These are phyloP conservation scores for Alviniconcha marisindica DNA, from an alignment of 1,140 invertebrate genomes.

Conservation along the genomic window DNA sequence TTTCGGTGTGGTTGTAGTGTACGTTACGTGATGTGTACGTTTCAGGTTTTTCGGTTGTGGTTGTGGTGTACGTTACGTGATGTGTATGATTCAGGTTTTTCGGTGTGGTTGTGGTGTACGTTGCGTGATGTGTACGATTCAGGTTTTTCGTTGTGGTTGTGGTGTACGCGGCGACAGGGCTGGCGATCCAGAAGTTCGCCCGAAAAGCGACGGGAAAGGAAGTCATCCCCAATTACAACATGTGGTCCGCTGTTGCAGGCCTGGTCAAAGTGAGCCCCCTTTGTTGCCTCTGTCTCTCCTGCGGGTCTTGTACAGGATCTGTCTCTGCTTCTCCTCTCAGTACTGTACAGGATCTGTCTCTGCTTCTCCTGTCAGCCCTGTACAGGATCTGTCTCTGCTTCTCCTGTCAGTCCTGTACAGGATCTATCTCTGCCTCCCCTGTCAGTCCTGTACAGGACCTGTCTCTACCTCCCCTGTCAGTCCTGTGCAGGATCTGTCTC, in stretches of 20 bases:
- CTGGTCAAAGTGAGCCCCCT: constrained; percentile 42
- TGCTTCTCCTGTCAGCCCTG: not conserved
- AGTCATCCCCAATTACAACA: constrained; percentile 49
- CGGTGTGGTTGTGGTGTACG: too few species aligned
- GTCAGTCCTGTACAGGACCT: too few species aligned
- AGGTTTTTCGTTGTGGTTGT: constrained; percentile 42
- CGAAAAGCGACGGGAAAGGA: constrained; percentile 49
- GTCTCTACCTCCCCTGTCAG: too few species aligned
- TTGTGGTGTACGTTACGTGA: too few species aligned
- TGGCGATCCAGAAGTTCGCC: constrained; percentile 45
- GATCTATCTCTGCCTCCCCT: not conserved
- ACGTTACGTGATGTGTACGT: too few species aligned
- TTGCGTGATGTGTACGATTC: too few species aligned
- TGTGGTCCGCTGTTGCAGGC: constrained; percentile 48
- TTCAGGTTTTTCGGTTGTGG: too few species aligned
- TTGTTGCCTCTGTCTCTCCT: not conserved
- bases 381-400: not conserved
- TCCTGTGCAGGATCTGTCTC: too few species aligned
- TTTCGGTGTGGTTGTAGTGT: too few species aligned
- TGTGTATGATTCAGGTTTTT: too few species aligned
- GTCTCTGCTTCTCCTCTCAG: too few species aligned
- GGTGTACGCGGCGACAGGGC: constrained; percentile 44
- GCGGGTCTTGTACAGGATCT: too few species aligned
- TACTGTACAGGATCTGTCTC: not conserved
- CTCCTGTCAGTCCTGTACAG: not conserved